Conservation (phyloP, 1,140 invertebrate species). For the Pseudachorutes palmiensis region DNA sequence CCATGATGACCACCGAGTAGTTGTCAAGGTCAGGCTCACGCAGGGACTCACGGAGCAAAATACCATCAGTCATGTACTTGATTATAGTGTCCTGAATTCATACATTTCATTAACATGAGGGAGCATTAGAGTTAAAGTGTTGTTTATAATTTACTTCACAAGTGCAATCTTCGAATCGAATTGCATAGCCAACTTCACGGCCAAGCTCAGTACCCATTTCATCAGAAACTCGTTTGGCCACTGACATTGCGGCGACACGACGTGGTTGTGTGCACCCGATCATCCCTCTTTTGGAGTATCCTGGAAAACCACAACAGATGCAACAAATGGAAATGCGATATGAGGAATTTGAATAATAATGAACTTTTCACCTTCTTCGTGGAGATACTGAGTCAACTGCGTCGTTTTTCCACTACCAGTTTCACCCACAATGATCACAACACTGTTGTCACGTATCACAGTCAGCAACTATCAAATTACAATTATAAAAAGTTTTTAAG, state of each 20-base stretch:
- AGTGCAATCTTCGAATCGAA: constrained; percentile 99
- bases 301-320: constrained; percentile 20
- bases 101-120: constrained; percentile 35
- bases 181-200: constrained; percentile 94
- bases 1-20: constrained; percentile 96
- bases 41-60: constrained; percentile 87
- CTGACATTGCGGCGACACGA: constrained; percentile 96
- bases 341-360: background rate
- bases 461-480: constrained; percentile 56
- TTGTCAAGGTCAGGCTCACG: constrained; percentile 90
- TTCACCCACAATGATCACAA: constrained; percentile 95
- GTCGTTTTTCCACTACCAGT: constrained; percentile 99
- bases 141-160: constrained; percentile 70
- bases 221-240: constrained; percentile 96
- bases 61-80: constrained; percentile 99
- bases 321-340: background rate
- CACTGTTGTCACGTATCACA: constrained; percentile 87
- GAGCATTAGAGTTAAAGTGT: too few relatives aligned
- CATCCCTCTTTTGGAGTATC: constrained; percentile 80
- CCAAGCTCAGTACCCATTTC: constrained; percentile 88
- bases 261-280: constrained; percentile 93
- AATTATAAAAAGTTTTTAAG: background rate
- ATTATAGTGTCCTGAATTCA: constrained; percentile 76
- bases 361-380: constrained; percentile 71
- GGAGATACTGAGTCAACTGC: constrained; percentile 95